Base-by-base conservation (phyloP, 2,113 vertebrate species). In the Clarias batrachus region DNA sequence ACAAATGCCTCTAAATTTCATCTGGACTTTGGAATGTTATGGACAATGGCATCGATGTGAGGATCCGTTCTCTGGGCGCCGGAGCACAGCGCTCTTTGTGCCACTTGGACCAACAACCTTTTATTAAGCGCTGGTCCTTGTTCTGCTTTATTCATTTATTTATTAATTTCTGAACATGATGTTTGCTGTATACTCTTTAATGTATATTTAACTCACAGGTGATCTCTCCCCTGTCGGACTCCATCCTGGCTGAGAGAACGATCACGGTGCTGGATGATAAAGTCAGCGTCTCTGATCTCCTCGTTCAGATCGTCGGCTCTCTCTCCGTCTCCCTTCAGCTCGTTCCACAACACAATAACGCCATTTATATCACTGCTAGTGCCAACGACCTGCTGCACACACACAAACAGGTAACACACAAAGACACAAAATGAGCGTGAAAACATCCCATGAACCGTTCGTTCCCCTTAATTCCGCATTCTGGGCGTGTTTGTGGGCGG, bases 211-310 rank as follows among this genome's bases (percentile, higher is more conserved):
- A 25, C 54, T n/a, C 0, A 83, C 90, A 99, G 98, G 97, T 99
- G 33, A 94, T 99, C 83, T 99, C 97, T 0, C 98, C 98, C 0
- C 94, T 98, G 62, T 99, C 97, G 0, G 98, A 99, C 90, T 97
- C 98, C 62, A 99, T 99, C 90, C 92, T 99, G 94, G 98, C 98
- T 8, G 98, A 99, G 93, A 99, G 97, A 93, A 98, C 98, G 0
- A 96, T 99, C 87, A 96, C 95, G 0, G 98, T 99, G 27, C 91
- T 97, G 88, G 97, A 99, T 65, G 98, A 99, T 89, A 95, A 97
- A 13, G 97, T 99, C 89, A 97, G 96, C 88, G 97, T 99, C 52
- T 93, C 93, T 1, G 97, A 99, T 71, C 92, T 99, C 33, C 96
- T 97, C 0, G 94, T 98, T 4, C 98, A 99, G 87, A 92, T 99